Evolutionary conservation across 1,140 invertebrate species (phyloP).

Genomic region (Eurytemora carolleeae): DNA sequence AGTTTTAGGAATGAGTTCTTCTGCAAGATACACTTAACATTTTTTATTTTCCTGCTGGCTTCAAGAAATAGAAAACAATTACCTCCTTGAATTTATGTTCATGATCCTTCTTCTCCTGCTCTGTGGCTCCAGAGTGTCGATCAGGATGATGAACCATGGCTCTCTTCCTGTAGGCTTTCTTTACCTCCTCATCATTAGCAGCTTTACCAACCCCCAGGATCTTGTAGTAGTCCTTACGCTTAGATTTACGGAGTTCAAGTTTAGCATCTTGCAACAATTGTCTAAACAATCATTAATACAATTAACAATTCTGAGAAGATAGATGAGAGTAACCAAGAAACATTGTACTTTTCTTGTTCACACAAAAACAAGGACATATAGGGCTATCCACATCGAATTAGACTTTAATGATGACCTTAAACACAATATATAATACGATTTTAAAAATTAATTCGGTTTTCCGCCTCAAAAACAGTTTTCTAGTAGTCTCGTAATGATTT

Average conservation of each 20-base stretch:
- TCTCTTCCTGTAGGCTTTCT: slow-evolving; percentile 82
- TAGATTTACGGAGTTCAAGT: slow-evolving; percentile 62
- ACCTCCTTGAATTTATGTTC: slow-evolving; percentile 93
- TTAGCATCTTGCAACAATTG: slow-evolving; percentile 62
- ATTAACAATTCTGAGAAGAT: too few relatives aligned
- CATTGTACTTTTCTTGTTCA: too few relatives aligned
- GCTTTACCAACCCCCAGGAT: slow-evolving; percentile 67
- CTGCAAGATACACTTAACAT: not conserved
- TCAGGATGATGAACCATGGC: slow-evolving; percentile 73
- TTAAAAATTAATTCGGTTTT: too few relatives aligned
- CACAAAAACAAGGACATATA: too few relatives aligned
- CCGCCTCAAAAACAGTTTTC: too few relatives aligned
- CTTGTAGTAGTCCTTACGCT: slow-evolving; percentile 96
- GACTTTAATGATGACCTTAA: too few relatives aligned
- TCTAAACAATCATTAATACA: too few relatives aligned
- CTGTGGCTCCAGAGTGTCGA: slow-evolving; percentile 64
- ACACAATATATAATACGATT: too few relatives aligned
- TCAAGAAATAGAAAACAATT: too few relatives aligned
- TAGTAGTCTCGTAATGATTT: too few relatives aligned
- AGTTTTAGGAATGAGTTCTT: not conserved
- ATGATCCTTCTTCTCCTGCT: slow-evolving; percentile 62
- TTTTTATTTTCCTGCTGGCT: slow-evolving; percentile 10
- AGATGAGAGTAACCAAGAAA: too few relatives aligned
- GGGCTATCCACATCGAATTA: too few relatives aligned
- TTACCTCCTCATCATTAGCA: slow-evolving; percentile 65